Percentiles rank a stretch among this genome's conserved stretches.
Evolutionary conservation across 2,888 invertebrate species (phyloP).

Genomic region (Orchestes rusci): DNA sequence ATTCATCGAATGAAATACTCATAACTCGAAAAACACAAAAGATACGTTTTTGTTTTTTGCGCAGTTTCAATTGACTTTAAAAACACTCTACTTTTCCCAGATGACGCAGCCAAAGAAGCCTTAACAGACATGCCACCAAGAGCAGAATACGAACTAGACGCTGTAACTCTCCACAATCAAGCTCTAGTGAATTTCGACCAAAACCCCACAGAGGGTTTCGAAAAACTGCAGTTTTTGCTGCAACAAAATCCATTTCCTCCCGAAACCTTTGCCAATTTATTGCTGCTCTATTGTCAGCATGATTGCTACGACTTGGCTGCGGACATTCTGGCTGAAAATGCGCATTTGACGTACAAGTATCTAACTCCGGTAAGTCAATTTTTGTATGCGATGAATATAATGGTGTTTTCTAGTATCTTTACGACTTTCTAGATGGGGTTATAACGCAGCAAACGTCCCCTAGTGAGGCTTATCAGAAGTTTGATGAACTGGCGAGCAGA

Average conservation of each 20-base stretch:
- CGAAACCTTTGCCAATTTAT: constrained; percentile 93
- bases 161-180: constrained; percentile 95
- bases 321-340: constrained; percentile 95
- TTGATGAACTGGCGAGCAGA: constrained; percentile 88
- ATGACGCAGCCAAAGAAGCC: constrained; percentile 80
- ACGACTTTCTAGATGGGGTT: constrained; percentile 92
- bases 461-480: constrained; percentile 90
- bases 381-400: neutral
- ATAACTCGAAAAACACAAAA: too few relatives aligned
- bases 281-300: constrained; percentile 92
- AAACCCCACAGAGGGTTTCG: constrained; percentile 88
- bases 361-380: constrained; percentile 62
- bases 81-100: constrained; percentile 39
- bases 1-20: too few relatives aligned
- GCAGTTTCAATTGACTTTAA: too few relatives aligned
- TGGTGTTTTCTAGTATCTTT: constrained; percentile 59
- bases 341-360: constrained; percentile 92
- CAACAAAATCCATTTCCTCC: constrained; percentile 96
- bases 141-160: constrained; percentile 94
- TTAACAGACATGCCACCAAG: constrained; percentile 86
- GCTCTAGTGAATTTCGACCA: constrained; percentile 80
- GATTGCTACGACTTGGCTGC: constrained; percentile 97
- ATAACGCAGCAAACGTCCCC: constrained; percentile 96
- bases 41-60: too few relatives aligned
- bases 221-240: constrained; percentile 86